A percentile compares a stretch with the other conserved stretches of the same genome.
Conservation (phyloP, 2,113 vertebrate species). For the Pelecanus crispus region DNA sequence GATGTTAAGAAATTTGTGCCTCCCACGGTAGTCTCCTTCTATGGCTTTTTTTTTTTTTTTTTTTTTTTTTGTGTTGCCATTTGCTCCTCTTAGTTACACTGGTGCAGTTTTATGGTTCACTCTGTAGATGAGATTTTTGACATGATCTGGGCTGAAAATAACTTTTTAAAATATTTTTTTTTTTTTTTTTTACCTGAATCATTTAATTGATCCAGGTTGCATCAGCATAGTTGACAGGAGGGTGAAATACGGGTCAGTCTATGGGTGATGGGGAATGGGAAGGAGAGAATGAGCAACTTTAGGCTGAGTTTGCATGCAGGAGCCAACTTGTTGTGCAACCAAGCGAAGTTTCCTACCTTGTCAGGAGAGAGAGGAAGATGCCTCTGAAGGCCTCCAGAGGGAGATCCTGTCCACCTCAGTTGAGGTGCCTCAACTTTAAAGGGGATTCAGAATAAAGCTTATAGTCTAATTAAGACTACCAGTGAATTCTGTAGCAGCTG, state of each 20-base stretch:
- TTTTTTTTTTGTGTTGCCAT: not conserved
- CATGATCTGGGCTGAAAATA: not conserved
- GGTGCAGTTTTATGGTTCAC: not conserved
- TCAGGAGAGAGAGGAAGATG: not conserved
- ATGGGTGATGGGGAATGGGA: not conserved
- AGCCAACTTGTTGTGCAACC: not conserved
- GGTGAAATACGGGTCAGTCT: not conserved
- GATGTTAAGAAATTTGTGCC: not conserved
- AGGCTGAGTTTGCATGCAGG: not conserved
- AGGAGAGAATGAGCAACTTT: not conserved
- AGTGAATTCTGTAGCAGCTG: not conserved
- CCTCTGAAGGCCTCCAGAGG: slow-evolving; percentile 54
- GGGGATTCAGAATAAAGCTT: not conserved
- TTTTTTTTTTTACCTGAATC: not conserved
- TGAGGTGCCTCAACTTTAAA: not conserved
- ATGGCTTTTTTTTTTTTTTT: not conserved
- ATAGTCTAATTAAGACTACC: not conserved
- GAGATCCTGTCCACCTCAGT: slow-evolving; percentile 36
- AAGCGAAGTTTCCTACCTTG: not conserved
- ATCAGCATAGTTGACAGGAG: not conserved
- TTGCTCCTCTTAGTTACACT: not conserved
- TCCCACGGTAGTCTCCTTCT: not conserved
- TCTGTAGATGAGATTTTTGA: not conserved
- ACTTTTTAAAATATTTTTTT: not conserved
- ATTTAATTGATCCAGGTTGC: not conserved